Evolutionary conservation across 2,113 vertebrate species (phyloP).

Genomic region (Acanthisitta chloris): DNA sequence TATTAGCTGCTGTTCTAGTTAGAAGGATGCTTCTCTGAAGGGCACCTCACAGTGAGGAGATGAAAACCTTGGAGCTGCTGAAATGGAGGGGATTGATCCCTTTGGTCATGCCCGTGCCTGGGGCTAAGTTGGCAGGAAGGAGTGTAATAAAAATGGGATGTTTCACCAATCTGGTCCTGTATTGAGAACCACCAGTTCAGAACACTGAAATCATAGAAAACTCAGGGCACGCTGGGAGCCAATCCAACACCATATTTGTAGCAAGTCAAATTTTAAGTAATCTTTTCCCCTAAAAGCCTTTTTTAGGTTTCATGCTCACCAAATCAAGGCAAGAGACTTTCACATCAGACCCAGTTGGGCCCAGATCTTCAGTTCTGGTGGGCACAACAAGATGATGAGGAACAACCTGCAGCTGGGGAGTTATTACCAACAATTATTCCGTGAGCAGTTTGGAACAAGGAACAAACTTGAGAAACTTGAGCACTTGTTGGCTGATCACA

Average conservation of each 20-base stretch:
- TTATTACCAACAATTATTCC: neutral
- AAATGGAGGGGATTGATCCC: neutral
- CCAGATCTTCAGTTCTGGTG: neutral
- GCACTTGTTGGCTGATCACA: neutral
- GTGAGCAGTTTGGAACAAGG: neutral
- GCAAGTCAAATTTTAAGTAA: neutral
- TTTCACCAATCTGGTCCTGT: neutral
- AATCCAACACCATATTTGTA: neutral
- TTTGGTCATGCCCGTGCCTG: accelerated
- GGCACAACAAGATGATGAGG: neutral
- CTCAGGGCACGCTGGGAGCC: neutral
- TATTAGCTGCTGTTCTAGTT: neutral
- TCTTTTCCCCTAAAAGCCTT: neutral
- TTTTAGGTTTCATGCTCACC: neutral
- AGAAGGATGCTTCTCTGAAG: neutral
- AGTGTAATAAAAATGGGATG: neutral
- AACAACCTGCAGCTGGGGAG: neutral
- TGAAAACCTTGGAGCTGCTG: neutral
- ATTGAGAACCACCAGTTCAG: accelerated
- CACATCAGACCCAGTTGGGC: neutral
- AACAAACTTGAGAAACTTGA: neutral
- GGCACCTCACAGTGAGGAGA: neutral
- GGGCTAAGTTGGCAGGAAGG: neutral
- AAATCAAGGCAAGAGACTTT: neutral
- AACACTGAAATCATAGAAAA: neutral